phyloP scores from a whole-genome alignment of 1,140 invertebrate genomes.

The Ruditapes philippinarum region DNA sequence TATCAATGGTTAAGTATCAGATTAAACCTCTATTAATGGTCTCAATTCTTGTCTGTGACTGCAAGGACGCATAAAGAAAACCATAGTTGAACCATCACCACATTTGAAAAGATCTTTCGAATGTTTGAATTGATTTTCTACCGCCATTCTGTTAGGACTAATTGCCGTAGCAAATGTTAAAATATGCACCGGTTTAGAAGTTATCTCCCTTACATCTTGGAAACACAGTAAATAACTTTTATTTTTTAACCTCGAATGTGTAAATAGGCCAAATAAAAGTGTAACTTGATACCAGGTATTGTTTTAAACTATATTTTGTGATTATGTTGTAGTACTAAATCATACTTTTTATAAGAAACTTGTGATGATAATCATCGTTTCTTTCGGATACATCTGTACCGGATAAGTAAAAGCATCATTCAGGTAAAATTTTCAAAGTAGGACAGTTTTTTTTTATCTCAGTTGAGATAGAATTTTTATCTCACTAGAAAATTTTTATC shows the following conservation, averaged over 20 bases:
- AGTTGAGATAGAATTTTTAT: no score
- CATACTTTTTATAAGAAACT: no score
- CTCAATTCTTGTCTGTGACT: constrained; percentile 11
- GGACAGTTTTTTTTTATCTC: no score
- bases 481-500: no score
- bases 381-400: no score
- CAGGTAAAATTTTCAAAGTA: no score
- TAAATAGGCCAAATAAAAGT: neutral
- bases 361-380: no score
- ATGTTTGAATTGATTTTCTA: neutral
- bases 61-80: constrained; percentile 36
- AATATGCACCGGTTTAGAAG: neutral
- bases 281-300: no score
- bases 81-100: neutral
- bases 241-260: neutral
- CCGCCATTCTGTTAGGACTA: constrained; percentile 5
- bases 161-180: neutral
- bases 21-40: constrained; percentile 4
- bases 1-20: no score
- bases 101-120: neutral
- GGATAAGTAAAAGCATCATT: no score
- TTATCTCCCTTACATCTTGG: constrained; percentile 9
- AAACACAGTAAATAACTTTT: constrained; percentile 2
- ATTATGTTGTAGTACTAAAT: no score
- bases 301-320: no score